These are phyloP conservation scores for Brachionus angularis DNA, from an alignment of 1,140 invertebrate species.

Conservation along the genomic window DNA sequence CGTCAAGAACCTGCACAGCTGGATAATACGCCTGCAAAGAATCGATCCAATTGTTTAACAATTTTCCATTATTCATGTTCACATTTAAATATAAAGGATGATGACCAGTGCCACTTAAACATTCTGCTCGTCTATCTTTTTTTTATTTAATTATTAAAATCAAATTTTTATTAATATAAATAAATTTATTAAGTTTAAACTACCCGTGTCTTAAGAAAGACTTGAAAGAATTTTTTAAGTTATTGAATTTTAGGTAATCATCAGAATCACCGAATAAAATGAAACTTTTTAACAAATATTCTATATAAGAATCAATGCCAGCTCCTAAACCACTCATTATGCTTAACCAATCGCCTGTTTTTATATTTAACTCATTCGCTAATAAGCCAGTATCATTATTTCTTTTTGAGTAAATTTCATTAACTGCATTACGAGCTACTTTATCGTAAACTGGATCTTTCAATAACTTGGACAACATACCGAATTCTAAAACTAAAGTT, in stretches of 20 bases:
- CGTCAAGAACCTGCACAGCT: constrained; percentile 65
- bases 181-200: not conserved
- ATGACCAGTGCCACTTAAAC: constrained; percentile 64
- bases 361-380: constrained; percentile 51
- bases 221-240: constrained; percentile 64
- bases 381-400: constrained; percentile 65
- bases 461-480: constrained; percentile 64
- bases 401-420: constrained; percentile 62
- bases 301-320: constrained; percentile 68
- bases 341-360: constrained; percentile 60
- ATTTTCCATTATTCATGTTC: constrained; percentile 66
- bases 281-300: constrained; percentile 68
- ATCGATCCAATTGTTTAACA: constrained; percentile 67
- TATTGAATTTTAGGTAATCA: constrained; percentile 65
- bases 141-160: constrained; percentile 41
- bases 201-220: not conserved
- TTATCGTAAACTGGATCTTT: constrained; percentile 65
- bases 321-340: constrained; percentile 66
- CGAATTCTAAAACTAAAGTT: constrained; percentile 66
- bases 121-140: constrained; percentile 59
- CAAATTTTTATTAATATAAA: not conserved
- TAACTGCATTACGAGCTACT: constrained; percentile 62
- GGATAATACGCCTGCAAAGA: constrained; percentile 67
- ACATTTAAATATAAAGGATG: constrained; percentile 70
- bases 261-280: constrained; percentile 66